Evolutionary conservation across 2,888 invertebrate genomes (phyloP), one percentile per base, ranked within the genome.

Genomic region (Hydrotaea diabolus): DNA sequence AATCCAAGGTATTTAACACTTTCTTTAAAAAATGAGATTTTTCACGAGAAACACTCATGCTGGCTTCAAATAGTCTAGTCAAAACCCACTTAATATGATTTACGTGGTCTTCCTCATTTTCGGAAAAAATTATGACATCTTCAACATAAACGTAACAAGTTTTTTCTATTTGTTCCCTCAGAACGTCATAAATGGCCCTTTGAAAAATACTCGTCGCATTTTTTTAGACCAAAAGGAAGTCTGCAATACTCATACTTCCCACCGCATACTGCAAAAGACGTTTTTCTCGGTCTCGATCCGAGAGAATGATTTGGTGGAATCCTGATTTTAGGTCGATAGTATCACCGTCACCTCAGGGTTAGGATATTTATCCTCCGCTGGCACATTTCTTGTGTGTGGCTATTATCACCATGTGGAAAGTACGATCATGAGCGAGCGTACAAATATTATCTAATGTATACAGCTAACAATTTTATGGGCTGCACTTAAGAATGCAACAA

Each of bases 201-300:
- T 82, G 79, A 15, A 82, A 85, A 31, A 81, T 77, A 11, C 64
- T 57, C 9, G 79, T 72, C 5, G 81, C 78, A 69, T 81, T 82
- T 19, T n/a, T 83, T 77, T 0, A 81, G 57, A 11, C 80, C 77
- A 36, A 80, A 82, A 5, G 81, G 81, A 3, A 85, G 62, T 36
- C 83, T 46, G 19, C 82, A 85, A 26, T 85, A 83, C 43, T 85
- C 86, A 62, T 86, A 86, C 17, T 85, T 86, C 9, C 77, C 83
- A 31, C 77, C 80, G 19, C 64, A 53, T 0, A 77, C 49, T 0
- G 64, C 71, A n/a, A 85, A 1, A 64, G 55, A 0, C 53, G 77
- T 57, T 80, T 80, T 17, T 77, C 57, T 17, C 57, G 53, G 15
- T 59, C 64, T 19, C 11, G 23, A 19, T 76, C 55, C 2, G 53